Conservation (phyloP, 2,113 vertebrate species). For the Pteropus alecto region DNA sequence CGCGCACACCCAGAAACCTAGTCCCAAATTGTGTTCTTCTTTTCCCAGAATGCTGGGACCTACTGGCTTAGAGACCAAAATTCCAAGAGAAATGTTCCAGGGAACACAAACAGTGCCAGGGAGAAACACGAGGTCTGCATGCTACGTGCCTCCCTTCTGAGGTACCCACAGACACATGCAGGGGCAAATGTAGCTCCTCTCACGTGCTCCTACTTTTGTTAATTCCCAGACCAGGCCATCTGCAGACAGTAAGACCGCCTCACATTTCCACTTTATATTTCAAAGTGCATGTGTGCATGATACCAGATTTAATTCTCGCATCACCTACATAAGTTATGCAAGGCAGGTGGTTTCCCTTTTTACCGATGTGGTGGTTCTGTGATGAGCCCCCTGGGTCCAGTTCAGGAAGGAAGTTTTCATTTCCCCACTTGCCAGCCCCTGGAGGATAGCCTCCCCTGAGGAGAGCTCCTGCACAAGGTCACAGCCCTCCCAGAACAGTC, state of each 20-base stretch:
- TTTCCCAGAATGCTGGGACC: background rate
- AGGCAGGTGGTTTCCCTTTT: background rate
- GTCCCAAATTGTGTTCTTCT: background rate
- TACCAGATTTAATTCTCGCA: background rate
- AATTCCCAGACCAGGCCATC: no score
- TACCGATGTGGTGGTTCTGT: background rate
- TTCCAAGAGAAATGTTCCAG: background rate
- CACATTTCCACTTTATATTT: background rate
- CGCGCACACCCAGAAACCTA: rapidly evolving
- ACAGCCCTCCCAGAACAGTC: background rate
- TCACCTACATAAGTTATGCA: rapidly evolving
- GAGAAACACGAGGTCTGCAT: background rate
- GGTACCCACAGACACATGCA: background rate
- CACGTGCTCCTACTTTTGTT: background rate
- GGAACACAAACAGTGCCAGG: rapidly evolving
- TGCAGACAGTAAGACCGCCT: background rate
- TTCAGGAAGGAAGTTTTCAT: background rate
- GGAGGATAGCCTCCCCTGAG: background rate
- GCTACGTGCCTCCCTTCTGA: background rate
- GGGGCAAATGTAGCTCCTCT: background rate
- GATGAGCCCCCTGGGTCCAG: background rate
- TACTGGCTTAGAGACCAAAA: background rate
- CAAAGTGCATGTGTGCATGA: rapidly evolving
- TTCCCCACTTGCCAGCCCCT: background rate
- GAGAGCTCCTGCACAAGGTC: background rate